Evolutionary conservation across 2,113 vertebrate genomes (phyloP), one percentile per base, ranked within the genome.

Genomic region (Sisor rabdophorus): DNA sequence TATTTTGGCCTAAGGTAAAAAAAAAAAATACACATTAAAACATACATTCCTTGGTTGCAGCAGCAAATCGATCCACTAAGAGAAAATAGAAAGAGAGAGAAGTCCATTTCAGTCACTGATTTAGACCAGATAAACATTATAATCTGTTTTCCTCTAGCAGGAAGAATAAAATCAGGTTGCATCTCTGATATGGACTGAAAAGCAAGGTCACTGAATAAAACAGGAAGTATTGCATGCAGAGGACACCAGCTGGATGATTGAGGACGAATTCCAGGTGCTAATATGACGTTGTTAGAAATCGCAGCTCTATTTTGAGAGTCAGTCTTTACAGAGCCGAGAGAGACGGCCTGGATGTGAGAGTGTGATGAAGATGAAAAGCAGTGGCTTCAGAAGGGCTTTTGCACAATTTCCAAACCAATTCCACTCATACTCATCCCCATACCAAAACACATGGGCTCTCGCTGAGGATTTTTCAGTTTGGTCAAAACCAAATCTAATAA

Each of bases 181-280:
- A 52, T 50, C n/a, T 48, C 30, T 22, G 20, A n/a, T 13, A 28
- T 22, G 4, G 19, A 48, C 8, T 30, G 26, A 53, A 22, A 24
- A 50, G 9, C 15, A 9, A 48, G 3, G 24, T 47, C 19, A 56
- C 3, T 10, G 59, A 50, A 12, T 32, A 15, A 11, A 16, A n/a
- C 52, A 24, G 50, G 22, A 70, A 22, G 50, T 55, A n/a, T 5
- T 61, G 60, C 47, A 55, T 65, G 60, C 73, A 52, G 36, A 76
- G 40, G 40, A 71, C 24, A 44, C 28, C n/a, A 53, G 55, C 11
- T 36, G 28, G 50, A 20, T 71, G 67, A 71, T 71, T 71, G 61
- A 61, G 53, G 56, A 40, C 15, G 36, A 61, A 52, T 61, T 77
- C n/a, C 67, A 60, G 55, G 64, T 77, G 75, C 60, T 70, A 77